These are phyloP conservation scores for Melipona quadrifasciata DNA, from an alignment of 1,140 invertebrate species.

Conservation along the genomic window DNA sequence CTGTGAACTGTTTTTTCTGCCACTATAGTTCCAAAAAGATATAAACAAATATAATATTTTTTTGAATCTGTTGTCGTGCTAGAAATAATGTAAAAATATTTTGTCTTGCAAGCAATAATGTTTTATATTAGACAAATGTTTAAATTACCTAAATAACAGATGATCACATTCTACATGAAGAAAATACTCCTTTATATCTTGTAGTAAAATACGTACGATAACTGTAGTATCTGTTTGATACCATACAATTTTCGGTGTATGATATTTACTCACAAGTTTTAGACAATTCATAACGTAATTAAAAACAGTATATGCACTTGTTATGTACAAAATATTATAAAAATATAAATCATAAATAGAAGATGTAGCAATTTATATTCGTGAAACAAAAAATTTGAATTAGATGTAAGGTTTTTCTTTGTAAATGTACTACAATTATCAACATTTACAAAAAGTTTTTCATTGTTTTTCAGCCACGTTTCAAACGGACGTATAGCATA, in stretches of 20 bases:
- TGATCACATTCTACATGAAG: constrained; percentile 67
- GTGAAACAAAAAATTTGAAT: background rate
- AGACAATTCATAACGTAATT: constrained; percentile 48
- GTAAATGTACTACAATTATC: too few species aligned
- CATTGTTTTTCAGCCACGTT: too few species aligned
- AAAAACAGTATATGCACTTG: background rate
- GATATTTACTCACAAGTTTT: constrained; percentile 51
- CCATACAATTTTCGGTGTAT: constrained; percentile 73
- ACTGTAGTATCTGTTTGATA: constrained; percentile 74
- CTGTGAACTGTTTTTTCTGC: constrained; percentile 70
- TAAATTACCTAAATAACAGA: constrained; percentile 74
- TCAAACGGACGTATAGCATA: background rate
- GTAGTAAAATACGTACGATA: constrained; percentile 71
- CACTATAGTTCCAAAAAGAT: constrained; percentile 75
- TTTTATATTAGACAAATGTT: constrained; percentile 23
- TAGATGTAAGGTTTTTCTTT: background rate
- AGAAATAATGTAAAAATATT: constrained; percentile 51
- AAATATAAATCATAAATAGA: background rate
- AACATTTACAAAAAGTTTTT: background rate
- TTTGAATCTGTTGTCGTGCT: constrained; percentile 61
- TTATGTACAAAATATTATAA: background rate
- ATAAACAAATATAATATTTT: constrained; percentile 69
- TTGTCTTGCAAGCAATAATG: background rate
- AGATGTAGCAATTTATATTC: background rate
- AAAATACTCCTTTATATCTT: constrained; percentile 72